phyloP scores from a whole-genome alignment of 2,113 vertebrate genomes.

The Oreochromis niloticus region DNA sequence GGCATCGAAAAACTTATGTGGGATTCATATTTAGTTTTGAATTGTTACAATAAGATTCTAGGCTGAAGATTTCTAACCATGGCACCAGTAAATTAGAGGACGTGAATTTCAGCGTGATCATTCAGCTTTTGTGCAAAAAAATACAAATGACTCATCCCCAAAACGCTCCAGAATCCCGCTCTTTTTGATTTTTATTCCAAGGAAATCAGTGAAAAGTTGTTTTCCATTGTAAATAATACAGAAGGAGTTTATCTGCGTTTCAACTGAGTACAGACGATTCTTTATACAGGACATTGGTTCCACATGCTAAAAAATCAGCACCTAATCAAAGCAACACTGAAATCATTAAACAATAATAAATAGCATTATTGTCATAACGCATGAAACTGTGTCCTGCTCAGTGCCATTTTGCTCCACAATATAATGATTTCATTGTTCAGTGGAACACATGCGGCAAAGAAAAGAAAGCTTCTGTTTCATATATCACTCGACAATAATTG shows the following conservation, averaged over 20 bases:
- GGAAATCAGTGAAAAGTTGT: not conserved
- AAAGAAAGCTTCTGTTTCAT: slow-evolving; percentile 59
- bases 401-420: slow-evolving; percentile 1
- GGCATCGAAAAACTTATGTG: not conserved
- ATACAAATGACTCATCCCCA: not conserved
- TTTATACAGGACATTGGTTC: not conserved
- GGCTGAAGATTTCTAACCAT: not conserved
- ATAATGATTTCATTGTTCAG: slow-evolving; percentile 63
- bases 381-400: slow-evolving; percentile 34
- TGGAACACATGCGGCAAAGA: slow-evolving; percentile 31
- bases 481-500: slow-evolving; percentile 49
- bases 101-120: not conserved
- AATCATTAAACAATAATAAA: slow-evolving; percentile 43
- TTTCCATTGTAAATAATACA: not conserved
- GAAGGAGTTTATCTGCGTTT: not conserved
- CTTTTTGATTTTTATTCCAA: not conserved
- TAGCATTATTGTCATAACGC: not conserved
- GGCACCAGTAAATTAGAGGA: not conserved
- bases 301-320: slow-evolving; percentile 33
- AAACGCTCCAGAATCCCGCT: not conserved
- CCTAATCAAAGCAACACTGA: slow-evolving; percentile 20
- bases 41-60: not conserved
- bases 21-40: not conserved
- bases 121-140: not conserved
- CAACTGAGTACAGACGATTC: not conserved